Percentiles rank a stretch among this genome's conserved stretches.
Evolutionary conservation across 2,797 vertebrate genomes (phyloP).

Genomic region (Periparus ater): DNA sequence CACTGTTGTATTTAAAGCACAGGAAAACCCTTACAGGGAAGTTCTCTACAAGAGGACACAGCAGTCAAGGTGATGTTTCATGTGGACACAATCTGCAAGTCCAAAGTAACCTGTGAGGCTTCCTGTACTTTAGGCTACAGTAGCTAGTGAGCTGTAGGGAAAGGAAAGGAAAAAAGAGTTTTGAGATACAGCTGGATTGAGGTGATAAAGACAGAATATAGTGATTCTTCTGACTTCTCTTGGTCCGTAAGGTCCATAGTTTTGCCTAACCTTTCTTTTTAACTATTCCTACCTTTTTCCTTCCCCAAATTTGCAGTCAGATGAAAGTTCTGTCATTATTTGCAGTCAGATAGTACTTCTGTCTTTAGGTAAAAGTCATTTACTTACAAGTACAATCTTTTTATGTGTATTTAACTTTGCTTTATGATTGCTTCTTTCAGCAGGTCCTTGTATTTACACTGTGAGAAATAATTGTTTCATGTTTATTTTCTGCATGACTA

Average conservation of each 20-base stretch:
- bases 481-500: neutral
- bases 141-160: neutral
- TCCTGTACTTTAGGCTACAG: neutral
- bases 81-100: neutral
- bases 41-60: neutral
- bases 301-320: neutral
- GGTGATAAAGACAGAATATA: neutral
- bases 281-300: neutral
- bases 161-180: neutral
- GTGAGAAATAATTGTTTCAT: neutral
- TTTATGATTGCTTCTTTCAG: neutral
- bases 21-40: neutral
- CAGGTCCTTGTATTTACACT: neutral
- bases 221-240: neutral
- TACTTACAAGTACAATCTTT: neutral
- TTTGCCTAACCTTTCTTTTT: neutral
- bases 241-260: neutral
- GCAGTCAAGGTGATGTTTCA: neutral
- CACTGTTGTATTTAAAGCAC: neutral
- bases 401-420: neutral
- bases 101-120: neutral
- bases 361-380: neutral
- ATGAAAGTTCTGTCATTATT: neutral
- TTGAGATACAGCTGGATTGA: neutral
- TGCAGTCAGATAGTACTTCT: neutral